These are phyloP conservation scores for Eupithecia centaureata DNA, from an alignment of 2,888 invertebrate genomes.

Conservation along the genomic window DNA sequence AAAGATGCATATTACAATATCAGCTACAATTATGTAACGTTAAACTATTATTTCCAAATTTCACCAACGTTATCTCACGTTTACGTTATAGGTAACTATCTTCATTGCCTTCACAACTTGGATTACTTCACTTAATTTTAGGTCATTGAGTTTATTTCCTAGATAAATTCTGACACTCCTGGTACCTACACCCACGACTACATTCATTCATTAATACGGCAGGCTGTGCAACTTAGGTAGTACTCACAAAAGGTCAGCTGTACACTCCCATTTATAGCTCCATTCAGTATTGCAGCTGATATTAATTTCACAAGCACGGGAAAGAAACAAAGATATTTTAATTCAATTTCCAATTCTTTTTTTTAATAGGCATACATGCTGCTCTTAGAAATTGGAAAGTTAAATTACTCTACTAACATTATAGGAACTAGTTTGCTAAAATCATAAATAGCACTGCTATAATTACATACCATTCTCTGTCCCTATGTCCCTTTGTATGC, in stretches of 20 bases:
- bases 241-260: conserved; percentile 26
- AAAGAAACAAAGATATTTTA: too few relatives aligned
- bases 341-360: too few relatives aligned
- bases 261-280: conserved; percentile 7
- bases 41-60: conserved; percentile 8
- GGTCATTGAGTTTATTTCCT: conserved; percentile 34
- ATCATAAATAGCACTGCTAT: too few relatives aligned
- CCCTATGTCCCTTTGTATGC: too few relatives aligned
- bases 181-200: conserved; percentile 26
- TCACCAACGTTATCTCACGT: conserved; percentile 17
- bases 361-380: too few relatives aligned
- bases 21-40: conserved; percentile 4
- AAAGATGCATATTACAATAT: neutral
- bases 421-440: too few relatives aligned
- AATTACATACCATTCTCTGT: too few relatives aligned
- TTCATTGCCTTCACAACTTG: conserved; percentile 19
- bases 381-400: too few relatives aligned
- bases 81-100: conserved; percentile 17
- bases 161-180: conserved; percentile 28
- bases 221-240: neutral
- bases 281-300: conserved; percentile 5
- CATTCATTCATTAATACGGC: conserved; percentile 33
- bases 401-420: too few relatives aligned
- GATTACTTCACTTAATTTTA: conserved; percentile 29
- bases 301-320: neutral